Conservation (phyloP, 2,888 invertebrate species). For the Loripinus fragilis region DNA sequence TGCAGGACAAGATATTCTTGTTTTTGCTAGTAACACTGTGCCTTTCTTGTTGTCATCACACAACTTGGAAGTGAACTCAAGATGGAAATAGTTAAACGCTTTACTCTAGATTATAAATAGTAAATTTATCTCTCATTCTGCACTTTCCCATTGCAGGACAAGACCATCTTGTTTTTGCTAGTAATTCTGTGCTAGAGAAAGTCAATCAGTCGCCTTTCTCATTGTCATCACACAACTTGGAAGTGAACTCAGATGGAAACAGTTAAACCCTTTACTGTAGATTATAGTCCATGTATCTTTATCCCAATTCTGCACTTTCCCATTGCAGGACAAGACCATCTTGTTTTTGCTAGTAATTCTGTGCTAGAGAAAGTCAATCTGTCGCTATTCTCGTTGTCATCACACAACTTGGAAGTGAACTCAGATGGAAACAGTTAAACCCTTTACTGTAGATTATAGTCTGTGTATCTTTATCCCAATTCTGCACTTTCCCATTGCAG, state of each 20-base stretch:
- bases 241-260: slow-evolving; percentile 39
- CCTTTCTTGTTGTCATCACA: slow-evolving; percentile 57
- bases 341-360: slow-evolving; percentile 31
- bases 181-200: slow-evolving; percentile 44
- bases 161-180: slow-evolving; percentile 12
- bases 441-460: too few relatives aligned
- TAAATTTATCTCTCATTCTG: too few relatives aligned
- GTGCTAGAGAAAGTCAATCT: slow-evolving; percentile 58
- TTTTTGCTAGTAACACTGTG: slow-evolving; percentile 45
- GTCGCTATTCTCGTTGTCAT: slow-evolving; percentile 64
- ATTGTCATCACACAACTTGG: neutral
- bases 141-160: too few relatives aligned
- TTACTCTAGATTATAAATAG: too few relatives aligned
- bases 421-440: too few relatives aligned
- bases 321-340: neutral
- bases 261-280: too few relatives aligned
- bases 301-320: slow-evolving; percentile 21
- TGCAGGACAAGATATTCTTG: slow-evolving; percentile 3
- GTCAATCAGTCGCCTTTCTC: slow-evolving; percentile 44
- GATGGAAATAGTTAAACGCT: too few relatives aligned
- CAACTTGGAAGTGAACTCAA: slow-evolving; percentile 55
- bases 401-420: slow-evolving; percentile 55
- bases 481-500: too few relatives aligned
- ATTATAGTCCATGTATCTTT: too few relatives aligned
- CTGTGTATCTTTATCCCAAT: too few relatives aligned